Percentiles rank a stretch among this genome's conserved stretches.
Evolutionary conservation across 1,140 invertebrate genomes (phyloP).

Genomic region (Eueides isabella): DNA sequence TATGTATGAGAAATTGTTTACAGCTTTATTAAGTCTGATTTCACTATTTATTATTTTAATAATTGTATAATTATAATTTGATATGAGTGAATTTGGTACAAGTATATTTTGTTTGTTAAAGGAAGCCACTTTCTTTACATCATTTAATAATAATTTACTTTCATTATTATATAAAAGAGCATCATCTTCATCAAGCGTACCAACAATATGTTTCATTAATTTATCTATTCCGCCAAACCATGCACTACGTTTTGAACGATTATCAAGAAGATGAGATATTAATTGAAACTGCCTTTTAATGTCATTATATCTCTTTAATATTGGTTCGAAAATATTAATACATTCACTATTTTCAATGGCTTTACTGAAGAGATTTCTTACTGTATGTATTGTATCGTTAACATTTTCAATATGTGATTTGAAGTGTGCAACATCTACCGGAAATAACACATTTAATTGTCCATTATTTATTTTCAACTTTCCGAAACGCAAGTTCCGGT

Average conservation of each 20-base stretch:
- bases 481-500: too few relatives aligned
- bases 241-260: constrained; percentile 25
- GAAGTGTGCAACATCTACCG: constrained; percentile 46
- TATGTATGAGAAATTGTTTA: too few relatives aligned
- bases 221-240: constrained; percentile 41
- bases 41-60: constrained; percentile 43
- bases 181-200: constrained; percentile 42
- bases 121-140: constrained; percentile 33
- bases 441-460: constrained; percentile 43
- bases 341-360: too few relatives aligned
- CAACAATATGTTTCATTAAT: constrained; percentile 36
- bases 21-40: too few relatives aligned
- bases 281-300: constrained; percentile 31
- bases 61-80: constrained; percentile 44
- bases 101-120: constrained; percentile 42
- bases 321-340: too few relatives aligned
- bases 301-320: too few relatives aligned
- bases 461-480: constrained; percentile 41
- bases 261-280: constrained; percentile 36
- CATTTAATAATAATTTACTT: constrained; percentile 4
- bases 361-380: too few relatives aligned
- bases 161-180: too few relatives aligned
- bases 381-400: too few relatives aligned
- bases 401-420: too few relatives aligned
- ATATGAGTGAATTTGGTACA: constrained; percentile 27